Evolutionary conservation across 2,888 invertebrate genomes (phyloP).

Genomic region (Drosophila emarginata): DNA sequence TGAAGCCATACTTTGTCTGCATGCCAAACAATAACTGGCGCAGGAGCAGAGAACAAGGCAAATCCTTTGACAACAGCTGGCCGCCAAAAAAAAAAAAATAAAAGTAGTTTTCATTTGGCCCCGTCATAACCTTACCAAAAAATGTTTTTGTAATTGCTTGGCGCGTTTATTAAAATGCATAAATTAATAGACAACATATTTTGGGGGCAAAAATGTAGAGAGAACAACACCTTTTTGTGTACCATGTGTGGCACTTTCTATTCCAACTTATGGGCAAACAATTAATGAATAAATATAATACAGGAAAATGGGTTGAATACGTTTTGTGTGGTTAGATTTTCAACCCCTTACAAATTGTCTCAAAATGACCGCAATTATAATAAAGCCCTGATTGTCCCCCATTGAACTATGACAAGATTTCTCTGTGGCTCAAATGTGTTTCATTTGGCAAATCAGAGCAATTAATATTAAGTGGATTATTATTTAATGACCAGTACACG

Average conservation of each 20-base stretch:
- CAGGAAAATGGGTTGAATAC: background rate
- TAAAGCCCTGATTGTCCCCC: slow-evolving; percentile 37
- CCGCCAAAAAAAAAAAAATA: no score
- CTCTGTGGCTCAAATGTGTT: slow-evolving; percentile 24
- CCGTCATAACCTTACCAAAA: slow-evolving; percentile 30
- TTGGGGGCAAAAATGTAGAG: slow-evolving; percentile 21
- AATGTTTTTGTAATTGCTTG: slow-evolving; percentile 67
- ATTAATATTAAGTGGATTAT: slow-evolving; percentile 82
- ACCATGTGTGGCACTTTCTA: slow-evolving; percentile 52
- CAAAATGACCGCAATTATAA: slow-evolving; percentile 78
- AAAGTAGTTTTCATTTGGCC: slow-evolving; percentile 28
- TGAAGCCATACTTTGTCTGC: slow-evolving; percentile 57
- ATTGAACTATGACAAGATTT: slow-evolving; percentile 30
- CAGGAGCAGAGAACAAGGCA: slow-evolving; percentile 11
- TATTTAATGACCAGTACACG: slow-evolving; percentile 78
- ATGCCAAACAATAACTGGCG: slow-evolving; percentile 44
- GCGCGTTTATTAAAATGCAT: slow-evolving; percentile 79
- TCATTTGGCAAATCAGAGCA: slow-evolving; percentile 71
- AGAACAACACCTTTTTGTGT: slow-evolving; percentile 33
- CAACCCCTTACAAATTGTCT: slow-evolving; percentile 59
- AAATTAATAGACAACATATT: slow-evolving; percentile 65
- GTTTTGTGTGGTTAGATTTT: background rate
- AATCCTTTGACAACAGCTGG: slow-evolving; percentile 74
- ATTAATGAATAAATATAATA: no score
- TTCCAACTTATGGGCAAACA: slow-evolving; percentile 55